These are phyloP conservation scores for Bettongia penicillata DNA, from an alignment of 2,113 vertebrate genomes.

Conservation along the genomic window DNA sequence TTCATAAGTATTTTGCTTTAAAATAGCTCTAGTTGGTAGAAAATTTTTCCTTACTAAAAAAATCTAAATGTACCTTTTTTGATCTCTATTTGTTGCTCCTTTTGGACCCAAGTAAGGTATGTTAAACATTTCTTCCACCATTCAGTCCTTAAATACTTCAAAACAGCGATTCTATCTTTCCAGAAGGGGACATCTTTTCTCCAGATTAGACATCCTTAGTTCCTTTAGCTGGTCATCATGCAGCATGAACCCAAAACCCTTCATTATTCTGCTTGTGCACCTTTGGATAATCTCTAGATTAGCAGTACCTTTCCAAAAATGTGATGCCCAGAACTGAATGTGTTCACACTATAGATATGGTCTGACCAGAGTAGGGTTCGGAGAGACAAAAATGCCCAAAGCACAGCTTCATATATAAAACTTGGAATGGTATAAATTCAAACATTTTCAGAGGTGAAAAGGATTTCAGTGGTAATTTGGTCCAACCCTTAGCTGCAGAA, in stretches of 20 bases:
- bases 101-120: neutral
- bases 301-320: neutral
- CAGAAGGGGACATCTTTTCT: neutral
- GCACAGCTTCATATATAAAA: neutral
- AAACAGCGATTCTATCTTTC: neutral
- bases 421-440: neutral
- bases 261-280: neutral
- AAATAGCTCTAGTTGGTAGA: neutral
- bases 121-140: neutral
- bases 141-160: neutral
- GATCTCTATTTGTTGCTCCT: neutral
- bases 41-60: neutral
- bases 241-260: neutral
- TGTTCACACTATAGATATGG: neutral
- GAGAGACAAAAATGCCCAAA: neutral
- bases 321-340: neutral
- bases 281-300: neutral
- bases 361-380: neutral
- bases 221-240: neutral
- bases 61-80: neutral
- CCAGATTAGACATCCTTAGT: neutral
- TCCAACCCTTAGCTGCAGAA: neutral
- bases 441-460: neutral
- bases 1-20: neutral
- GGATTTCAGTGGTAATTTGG: neutral